Base-by-base conservation (phyloP, 2,888 invertebrate genomes). In the Scaptomyza polygonia region DNA sequence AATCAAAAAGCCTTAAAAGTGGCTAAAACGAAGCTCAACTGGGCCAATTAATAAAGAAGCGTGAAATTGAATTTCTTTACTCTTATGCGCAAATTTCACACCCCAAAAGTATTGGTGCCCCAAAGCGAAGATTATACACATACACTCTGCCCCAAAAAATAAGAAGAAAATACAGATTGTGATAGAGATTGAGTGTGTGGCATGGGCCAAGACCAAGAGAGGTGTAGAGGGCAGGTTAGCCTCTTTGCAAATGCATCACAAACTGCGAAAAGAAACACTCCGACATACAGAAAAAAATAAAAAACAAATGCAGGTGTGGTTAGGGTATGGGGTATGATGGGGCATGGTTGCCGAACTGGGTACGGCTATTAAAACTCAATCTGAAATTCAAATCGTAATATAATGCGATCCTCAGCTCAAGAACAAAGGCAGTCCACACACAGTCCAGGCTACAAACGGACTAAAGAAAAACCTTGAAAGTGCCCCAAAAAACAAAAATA, bases 381-480 rank as follows among this genome's bases (percentile, higher is more conserved):
- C 85, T 88, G 88, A 85, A 85, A 83, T 88, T 85, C 85, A 85
- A 85, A 85, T 85, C 85, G 85, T 61, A 77, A 83, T 86, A 73
- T 77, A 76, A 80, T 80, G 84, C 77, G 69, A 47, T 48, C 58
- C 53, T 42, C 62, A 61, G 8, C 39, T 1, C 4, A 9, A 39
- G 67, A 74, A 72, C 83, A 82, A 82, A 80, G 67, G 66, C 85
- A 65, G 6, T n/a, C 34, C 34, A 34, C 0, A 3, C 5, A 2
- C 25, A 25, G 25, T 25, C 25, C 25, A n/a, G 34, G 34, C 34
- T 34, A n/a, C 34, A 36, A 30, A n/a, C 62, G 61, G 66, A 77
- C 80, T 64, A 69, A 63, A 64, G n/a, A 57, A 43, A 39, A 74
- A 71, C 77, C 77, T 76, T 72, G 79, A 76, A 79, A 67, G 49